Conservation (phyloP, 2,888 invertebrate genomes). For the Tetrapedia diversipes region DNA sequence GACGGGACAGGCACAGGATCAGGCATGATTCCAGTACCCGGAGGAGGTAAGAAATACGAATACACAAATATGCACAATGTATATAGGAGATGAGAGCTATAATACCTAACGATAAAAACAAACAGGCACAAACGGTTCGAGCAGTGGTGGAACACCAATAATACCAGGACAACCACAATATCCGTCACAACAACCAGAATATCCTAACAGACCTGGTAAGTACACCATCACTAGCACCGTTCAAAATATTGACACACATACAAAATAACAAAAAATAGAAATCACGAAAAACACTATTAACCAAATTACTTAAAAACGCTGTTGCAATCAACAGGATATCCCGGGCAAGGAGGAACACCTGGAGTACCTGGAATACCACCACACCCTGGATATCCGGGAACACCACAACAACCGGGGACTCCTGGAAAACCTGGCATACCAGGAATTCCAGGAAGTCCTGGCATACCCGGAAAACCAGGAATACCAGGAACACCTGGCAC, state of each 20-base stretch:
- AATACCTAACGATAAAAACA: neutral
- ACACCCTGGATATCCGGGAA: conserved; percentile 68
- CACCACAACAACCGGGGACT: conserved; percentile 33
- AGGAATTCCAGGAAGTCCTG: conserved; percentile 50
- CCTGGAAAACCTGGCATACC: neutral
- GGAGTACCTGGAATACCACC: conserved; percentile 46
- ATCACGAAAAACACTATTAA: conserved; percentile 49
- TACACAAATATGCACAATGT: neutral
- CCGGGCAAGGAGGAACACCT: conserved; percentile 69
- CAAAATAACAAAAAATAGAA: neutral
- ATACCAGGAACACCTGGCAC: neutral
- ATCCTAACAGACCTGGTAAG: conserved; percentile 57
- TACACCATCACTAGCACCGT: neutral
- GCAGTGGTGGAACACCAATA: conserved; percentile 50
- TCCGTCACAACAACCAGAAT: conserved; percentile 60
- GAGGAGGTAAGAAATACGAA: neutral
- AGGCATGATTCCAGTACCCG: conserved; percentile 22
- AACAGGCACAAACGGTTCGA: neutral
- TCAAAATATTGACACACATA: neutral
- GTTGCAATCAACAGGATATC: conserved; percentile 70
- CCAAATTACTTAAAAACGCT: conserved; percentile 57
- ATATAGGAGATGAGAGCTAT: neutral
- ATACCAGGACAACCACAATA: conserved; percentile 54
- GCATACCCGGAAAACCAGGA: neutral
- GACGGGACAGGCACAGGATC: conserved; percentile 63